A percentile compares a stretch with the other conserved stretches of the same genome.
These are phyloP conservation scores for Leucozona laternaria DNA, from an alignment of 2,888 invertebrate species.

Conservation along the genomic window DNA sequence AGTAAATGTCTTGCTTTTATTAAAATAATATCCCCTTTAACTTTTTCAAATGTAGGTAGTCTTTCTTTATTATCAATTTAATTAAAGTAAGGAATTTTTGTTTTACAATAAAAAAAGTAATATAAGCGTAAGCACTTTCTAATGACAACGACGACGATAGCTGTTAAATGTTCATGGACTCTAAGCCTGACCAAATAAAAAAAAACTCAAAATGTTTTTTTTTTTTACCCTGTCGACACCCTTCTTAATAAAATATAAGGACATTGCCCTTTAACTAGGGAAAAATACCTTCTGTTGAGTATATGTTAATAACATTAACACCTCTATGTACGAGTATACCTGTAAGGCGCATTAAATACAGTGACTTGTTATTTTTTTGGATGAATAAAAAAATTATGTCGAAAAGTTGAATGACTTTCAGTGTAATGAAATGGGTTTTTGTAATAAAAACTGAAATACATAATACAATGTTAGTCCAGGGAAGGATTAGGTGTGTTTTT, in stretches of 20 bases:
- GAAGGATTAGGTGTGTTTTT: background rate
- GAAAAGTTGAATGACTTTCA: slow-evolving; percentile 1
- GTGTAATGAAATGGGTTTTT: slow-evolving; percentile 7
- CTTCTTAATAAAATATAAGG: background rate
- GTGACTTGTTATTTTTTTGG: slow-evolving; percentile 1
- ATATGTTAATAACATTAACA: slow-evolving; percentile 1
- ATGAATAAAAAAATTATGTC: background rate
- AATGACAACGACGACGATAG: background rate
- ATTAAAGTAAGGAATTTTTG: background rate
- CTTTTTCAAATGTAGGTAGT: background rate
- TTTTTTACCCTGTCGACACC: background rate
- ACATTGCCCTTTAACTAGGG: background rate
- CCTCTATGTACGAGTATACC: background rate
- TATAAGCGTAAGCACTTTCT: background rate
- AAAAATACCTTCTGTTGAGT: background rate
- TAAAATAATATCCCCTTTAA: no score
- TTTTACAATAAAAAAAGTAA: background rate
- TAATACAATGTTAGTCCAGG: background rate
- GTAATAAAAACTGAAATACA: background rate
- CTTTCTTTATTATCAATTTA: background rate
- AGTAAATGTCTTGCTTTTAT: no score
- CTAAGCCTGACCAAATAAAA: background rate
- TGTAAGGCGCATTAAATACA: background rate
- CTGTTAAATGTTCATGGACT: slow-evolving; percentile 3
- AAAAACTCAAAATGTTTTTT: background rate